Evolutionary conservation across 1,140 invertebrate genomes (phyloP).

Genomic region (Neodiprion fabricii): DNA sequence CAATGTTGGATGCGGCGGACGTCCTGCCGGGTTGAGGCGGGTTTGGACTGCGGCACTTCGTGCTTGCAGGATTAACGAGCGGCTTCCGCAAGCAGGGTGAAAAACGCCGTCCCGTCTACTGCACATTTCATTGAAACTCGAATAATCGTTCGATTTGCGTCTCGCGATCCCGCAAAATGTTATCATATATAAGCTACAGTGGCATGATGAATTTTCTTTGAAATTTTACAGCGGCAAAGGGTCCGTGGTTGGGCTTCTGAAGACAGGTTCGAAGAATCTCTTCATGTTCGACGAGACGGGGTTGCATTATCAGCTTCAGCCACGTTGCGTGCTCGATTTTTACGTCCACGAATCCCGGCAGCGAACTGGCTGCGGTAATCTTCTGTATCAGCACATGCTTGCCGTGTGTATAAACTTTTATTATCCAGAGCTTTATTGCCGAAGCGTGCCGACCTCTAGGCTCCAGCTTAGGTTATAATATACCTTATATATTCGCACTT

Average conservation of each 20-base stretch:
- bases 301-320: conserved; percentile 73
- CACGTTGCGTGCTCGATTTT: conserved; percentile 86
- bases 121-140: background rate
- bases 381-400: conserved; percentile 83
- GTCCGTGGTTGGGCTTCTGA: conserved; percentile 79
- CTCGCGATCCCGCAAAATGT: background rate
- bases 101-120: background rate
- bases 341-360: conserved; percentile 84
- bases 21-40: conserved; percentile 10
- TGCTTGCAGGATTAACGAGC: conserved; percentile 29
- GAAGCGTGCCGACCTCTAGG: no score
- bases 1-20: background rate
- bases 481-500: no score
- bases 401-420: conserved; percentile 56
- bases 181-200: no score
- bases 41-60: conserved; percentile 2
- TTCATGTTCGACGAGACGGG: conserved; percentile 80
- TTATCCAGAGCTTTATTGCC: background rate
- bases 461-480: no score
- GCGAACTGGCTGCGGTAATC: conserved; percentile 77
- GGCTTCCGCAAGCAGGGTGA: background rate
- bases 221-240: conserved; percentile 64
- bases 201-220: conserved; percentile 22
- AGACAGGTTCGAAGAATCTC: conserved; percentile 84
- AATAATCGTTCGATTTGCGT: background rate